These are phyloP conservation scores for Etheostoma spectabile DNA, from an alignment of 2,113 vertebrate genomes.

Conservation along the genomic window DNA sequence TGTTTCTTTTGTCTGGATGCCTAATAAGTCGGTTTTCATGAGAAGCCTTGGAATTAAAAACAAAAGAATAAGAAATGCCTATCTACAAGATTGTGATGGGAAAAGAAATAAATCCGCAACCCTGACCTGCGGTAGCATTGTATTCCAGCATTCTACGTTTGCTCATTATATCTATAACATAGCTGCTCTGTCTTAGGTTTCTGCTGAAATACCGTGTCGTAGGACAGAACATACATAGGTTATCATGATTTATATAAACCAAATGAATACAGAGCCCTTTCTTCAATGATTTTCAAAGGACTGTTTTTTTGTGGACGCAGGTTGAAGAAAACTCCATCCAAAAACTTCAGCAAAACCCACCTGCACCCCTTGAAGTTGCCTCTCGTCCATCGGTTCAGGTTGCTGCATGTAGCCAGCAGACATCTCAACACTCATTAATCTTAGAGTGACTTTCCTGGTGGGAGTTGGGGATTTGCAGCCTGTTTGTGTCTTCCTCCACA, in stretches of 20 bases:
- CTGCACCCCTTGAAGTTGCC: slow-evolving; percentile 39
- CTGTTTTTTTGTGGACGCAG: not conserved
- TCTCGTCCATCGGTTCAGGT: slow-evolving; percentile 27
- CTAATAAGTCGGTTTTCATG: slow-evolving; percentile 62
- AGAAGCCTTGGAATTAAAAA: not conserved
- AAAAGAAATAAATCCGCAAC: slow-evolving; percentile 24
- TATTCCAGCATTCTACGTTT: slow-evolving; percentile 27
- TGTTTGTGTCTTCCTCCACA: slow-evolving; percentile 71
- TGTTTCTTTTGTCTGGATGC: slow-evolving; percentile 51
- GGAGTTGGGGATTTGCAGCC: slow-evolving; percentile 68
- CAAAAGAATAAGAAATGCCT: slow-evolving; percentile 5
- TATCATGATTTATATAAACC: slow-evolving; percentile 34
- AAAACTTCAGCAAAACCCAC: slow-evolving; percentile 27
- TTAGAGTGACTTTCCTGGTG: slow-evolving; percentile 69
- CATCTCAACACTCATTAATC: slow-evolving; percentile 73
- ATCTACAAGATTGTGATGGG: slow-evolving; percentile 22
- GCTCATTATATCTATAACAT: slow-evolving; percentile 30
- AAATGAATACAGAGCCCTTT: slow-evolving; percentile 15
- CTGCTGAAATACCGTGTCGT: slow-evolving; percentile 2
- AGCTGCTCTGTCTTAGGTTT: slow-evolving; percentile 4
- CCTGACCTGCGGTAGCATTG: slow-evolving; percentile 24
- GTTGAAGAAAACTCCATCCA: slow-evolving; percentile 5
- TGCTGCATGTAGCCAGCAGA: slow-evolving; percentile 60
- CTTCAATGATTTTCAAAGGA: not conserved
- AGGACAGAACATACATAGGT: not conserved